Evolutionary conservation across 2,113 vertebrate genomes (phyloP).

Genomic region (Cygnus buccinator): DNA sequence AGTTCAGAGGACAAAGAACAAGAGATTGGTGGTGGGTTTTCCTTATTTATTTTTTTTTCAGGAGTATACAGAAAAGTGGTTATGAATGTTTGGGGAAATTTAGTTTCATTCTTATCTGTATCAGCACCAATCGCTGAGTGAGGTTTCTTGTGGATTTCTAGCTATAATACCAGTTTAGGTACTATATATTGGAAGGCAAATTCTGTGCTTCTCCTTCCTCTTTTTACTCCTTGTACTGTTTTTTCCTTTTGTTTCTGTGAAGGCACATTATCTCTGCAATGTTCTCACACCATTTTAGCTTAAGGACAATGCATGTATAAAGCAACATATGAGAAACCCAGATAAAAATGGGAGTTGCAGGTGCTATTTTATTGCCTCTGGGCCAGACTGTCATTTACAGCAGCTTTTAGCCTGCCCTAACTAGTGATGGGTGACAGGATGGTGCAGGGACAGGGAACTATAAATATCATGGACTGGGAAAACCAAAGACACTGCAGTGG

Average conservation of each 20-base stretch:
- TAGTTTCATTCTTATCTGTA: background rate
- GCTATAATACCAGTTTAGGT: background rate
- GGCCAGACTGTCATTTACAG: background rate
- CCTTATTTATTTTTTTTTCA: background rate
- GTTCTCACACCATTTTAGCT: background rate
- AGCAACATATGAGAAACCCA: background rate
- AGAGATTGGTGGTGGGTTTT: background rate
- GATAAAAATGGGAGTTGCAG: background rate
- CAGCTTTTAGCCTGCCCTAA: background rate
- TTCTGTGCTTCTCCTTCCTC: background rate
- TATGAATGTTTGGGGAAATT: background rate
- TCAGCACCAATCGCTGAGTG: background rate
- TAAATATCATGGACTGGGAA: background rate
- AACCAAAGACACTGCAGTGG: background rate
- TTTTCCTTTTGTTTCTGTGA: background rate
- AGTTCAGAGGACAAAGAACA: conserved; percentile 36
- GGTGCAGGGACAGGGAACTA: background rate
- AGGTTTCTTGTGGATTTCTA: background rate
- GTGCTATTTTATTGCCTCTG: background rate
- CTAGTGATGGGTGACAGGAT: background rate
- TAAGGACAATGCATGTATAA: background rate
- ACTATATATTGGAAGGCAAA: background rate
- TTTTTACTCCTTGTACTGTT: background rate
- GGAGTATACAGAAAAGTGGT: background rate
- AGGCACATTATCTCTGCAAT: background rate